Base-by-base conservation (phyloP, 2,797 vertebrate species). In the Gadopsis marmoratus region DNA sequence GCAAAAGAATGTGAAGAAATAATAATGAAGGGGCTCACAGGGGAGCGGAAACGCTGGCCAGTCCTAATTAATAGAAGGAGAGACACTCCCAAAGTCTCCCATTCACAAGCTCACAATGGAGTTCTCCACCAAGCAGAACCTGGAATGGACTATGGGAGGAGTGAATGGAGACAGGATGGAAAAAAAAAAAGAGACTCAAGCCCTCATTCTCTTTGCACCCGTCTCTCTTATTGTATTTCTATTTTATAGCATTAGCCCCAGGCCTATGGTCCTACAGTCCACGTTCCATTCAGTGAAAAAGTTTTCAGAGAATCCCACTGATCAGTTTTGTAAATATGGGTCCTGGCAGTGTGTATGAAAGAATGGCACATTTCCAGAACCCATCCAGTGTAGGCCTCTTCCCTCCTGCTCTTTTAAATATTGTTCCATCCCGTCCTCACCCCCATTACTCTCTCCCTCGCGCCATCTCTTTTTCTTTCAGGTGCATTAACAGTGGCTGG, bases 91-190 rank as follows among this genome's bases (percentile, higher is more conserved):
- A 92, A 94, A 94, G 94, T 92, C 93, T 95, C 88, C 95, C 92
- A 96, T 97, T 97, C 96, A 97, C 74, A 78, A 66, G 63, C 84
- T 89, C 93, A 97, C 97, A 98, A 97, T 96, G 93, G 93, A 88
- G 92, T 78, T 93, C 92, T 95, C 95, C 94, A 92, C 95, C 94
- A 94, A 96, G 96, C 96, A 96, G 95, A 97, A 96, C 96, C 92
- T 94, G 79, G 94, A 93, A 94, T 93, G 93, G 92, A 93, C 94
- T 92, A 94, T 92, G 91, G 92, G 93, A 93, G 94, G 91, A 91
- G 88, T 95, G 95, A 96, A 96, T 94, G 89, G 81, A 94, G 86
- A 71, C 78, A 54, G 71, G 73, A 76, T 58, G 45, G n/a, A n/a
- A 45, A 77, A 87, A 85, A 71, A 81, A 58, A 78, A 48, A 50